phyloP scores from a whole-genome alignment of 2,113 vertebrate species.

The Manacus vitellinus region DNA sequence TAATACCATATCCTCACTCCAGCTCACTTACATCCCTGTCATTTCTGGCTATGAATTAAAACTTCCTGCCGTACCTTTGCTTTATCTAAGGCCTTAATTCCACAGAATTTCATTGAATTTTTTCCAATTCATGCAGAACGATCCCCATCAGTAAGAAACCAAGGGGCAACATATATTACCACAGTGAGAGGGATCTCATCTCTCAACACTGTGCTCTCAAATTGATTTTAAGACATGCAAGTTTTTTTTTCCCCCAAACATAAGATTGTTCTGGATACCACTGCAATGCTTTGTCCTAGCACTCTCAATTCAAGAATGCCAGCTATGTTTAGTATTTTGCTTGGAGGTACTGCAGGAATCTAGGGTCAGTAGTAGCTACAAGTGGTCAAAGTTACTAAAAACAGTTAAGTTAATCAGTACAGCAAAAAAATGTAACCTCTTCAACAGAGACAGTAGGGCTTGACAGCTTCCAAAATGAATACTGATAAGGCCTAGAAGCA shows the following conservation, averaged over 20 bases:
- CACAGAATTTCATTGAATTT: background rate
- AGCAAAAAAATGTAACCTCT: background rate
- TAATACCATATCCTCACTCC: background rate
- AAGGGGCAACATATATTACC: background rate
- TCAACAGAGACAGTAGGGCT: background rate
- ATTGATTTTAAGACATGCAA: background rate
- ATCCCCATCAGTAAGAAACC: background rate
- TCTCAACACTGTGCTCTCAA: background rate
- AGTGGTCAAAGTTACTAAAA: conserved; percentile 39
- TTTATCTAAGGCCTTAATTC: background rate
- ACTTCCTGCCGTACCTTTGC: background rate
- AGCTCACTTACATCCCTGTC: background rate
- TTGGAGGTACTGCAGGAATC: conserved; percentile 57
- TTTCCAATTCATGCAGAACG: background rate
- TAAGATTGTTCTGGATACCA: background rate
- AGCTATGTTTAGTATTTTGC: conserved; percentile 67
- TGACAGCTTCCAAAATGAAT: background rate
- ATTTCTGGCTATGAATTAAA: background rate
- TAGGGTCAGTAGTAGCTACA: conserved; percentile 35
- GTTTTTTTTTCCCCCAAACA: rapidly evolving
- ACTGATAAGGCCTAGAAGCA: background rate
- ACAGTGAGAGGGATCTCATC: background rate
- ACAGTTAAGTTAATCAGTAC: background rate
- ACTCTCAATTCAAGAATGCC: conserved; percentile 46
- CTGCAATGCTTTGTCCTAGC: background rate